A percentile compares a stretch with the other conserved stretches of the same genome.
These are phyloP conservation scores for Excalfactoria chinensis DNA, from an alignment of 2,113 vertebrate species.

Conservation along the genomic window DNA sequence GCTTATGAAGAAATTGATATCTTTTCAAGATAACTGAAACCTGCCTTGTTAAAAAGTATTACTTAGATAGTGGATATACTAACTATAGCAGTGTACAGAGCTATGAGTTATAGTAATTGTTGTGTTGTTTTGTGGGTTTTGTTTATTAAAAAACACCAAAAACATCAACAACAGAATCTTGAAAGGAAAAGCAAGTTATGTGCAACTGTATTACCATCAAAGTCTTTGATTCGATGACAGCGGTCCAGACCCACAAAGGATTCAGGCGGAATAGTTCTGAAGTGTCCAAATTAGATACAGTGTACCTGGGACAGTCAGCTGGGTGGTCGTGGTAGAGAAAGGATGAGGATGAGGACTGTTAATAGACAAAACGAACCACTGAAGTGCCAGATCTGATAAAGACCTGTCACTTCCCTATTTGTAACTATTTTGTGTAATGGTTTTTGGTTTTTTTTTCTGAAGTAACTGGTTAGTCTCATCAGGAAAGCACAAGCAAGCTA, in stretches of 20 bases:
- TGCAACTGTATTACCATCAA: neutral
- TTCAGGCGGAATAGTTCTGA: neutral
- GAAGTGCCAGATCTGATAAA: neutral
- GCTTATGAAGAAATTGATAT: neutral
- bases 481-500: neutral
- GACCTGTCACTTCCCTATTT: neutral
- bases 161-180: neutral
- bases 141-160: neutral
- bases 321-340: neutral
- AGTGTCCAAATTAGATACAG: neutral
- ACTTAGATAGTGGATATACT: neutral
- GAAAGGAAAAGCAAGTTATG: neutral
- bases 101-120: neutral
- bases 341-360: neutral
- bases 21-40: neutral
- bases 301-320: accelerated
- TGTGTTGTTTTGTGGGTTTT: neutral
- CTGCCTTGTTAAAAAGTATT: neutral
- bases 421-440: neutral
- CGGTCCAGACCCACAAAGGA: neutral
- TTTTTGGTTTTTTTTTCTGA: neutral
- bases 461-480: neutral
- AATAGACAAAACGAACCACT: neutral
- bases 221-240: neutral
- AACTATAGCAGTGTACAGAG: neutral